Conservation (phyloP, 2,888 invertebrate species). For the Anthrax anthrax region DNA sequence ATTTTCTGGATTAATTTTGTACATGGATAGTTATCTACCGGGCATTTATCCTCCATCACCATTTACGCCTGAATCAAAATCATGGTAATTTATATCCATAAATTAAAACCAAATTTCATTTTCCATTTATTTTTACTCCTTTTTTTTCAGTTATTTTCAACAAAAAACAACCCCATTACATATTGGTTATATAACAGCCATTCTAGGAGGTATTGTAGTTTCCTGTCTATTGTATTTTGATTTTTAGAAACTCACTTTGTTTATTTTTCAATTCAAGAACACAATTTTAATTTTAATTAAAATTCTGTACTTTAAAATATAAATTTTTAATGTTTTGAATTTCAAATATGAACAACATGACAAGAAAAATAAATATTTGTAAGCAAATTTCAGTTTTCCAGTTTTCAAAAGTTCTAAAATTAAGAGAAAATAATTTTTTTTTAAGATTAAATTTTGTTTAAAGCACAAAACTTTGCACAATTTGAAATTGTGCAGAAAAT, state of each 20-base stretch:
- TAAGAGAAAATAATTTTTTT: too few relatives aligned
- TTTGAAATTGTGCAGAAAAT: too few relatives aligned
- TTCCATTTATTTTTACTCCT: constrained; percentile 13
- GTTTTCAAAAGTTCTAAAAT: too few relatives aligned
- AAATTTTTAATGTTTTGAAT: too few relatives aligned
- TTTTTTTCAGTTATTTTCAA: constrained; percentile 21
- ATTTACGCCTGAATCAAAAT: constrained; percentile 38
- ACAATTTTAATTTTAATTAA: too few relatives aligned
- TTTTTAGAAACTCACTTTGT: constrained; percentile 10
- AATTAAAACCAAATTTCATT: background rate
- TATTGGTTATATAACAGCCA: constrained; percentile 37
- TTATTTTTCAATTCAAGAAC: too few relatives aligned
- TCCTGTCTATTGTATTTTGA: constrained; percentile 29
- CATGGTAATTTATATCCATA: constrained; percentile 23
- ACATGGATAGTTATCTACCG: constrained; percentile 45
- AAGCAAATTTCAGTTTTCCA: too few relatives aligned
- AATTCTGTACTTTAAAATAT: too few relatives aligned
- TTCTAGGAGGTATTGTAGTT: constrained; percentile 36
- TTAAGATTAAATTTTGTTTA: too few relatives aligned
- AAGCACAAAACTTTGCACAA: too few relatives aligned
- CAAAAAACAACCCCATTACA: constrained; percentile 27
- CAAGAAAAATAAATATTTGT: too few relatives aligned
- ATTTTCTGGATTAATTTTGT: constrained; percentile 44
- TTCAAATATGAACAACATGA: too few relatives aligned
- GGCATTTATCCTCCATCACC: constrained; percentile 45